Evolutionary conservation across 2,113 vertebrate species (phyloP), one percentile per base, ranked within the genome.

Genomic region (Cinclus cinclus): DNA sequence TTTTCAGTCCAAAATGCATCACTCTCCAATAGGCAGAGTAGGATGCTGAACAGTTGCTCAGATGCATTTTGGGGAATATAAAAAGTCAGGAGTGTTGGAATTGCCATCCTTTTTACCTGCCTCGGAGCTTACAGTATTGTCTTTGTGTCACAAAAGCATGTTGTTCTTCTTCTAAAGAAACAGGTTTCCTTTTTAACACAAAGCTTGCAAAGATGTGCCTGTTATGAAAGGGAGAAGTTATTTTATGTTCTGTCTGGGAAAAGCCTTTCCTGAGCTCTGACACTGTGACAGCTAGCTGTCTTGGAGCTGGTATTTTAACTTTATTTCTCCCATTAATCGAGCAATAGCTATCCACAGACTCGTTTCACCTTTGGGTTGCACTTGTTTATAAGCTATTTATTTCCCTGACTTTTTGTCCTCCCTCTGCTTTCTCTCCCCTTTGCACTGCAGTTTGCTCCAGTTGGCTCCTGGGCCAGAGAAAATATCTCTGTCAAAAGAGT

Each of bases 371-470:
- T 92, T 85, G 39, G 19, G 64, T 89, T 87, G 62, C 67, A 62
- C 90, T 93, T 95, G 33, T 90, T 95, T 87, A 64, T 87, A 68
- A 91, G 64, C 69, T 70, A 92, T 94, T 95, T 95, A 84, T 90
- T 92, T 88, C 44, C 17, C 62, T 96, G 89, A 49, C 69, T 94
- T 91, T 78, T 91, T 76, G 55, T 86, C 79, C 52, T 87, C 46
- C n/a, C 24, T 47, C 22, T 86, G 67, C 55, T 93, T 74, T 77
- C 42, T 83, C 35, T 92, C 21, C n/a, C 59, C 35, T 77, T 81
- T 95, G 78, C 49, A 46, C 70, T 79, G 70, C 52, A 58, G 47
- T 92, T 90, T 76, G n/a, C 52, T 87, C 15, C 78, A 67, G 27
- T 64, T 77, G 78, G 49, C 70, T 88, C 76, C 60, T 88, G 68